phyloP scores from a whole-genome alignment of 2,797 vertebrate species.

The Crocodylus rhombifer region DNA sequence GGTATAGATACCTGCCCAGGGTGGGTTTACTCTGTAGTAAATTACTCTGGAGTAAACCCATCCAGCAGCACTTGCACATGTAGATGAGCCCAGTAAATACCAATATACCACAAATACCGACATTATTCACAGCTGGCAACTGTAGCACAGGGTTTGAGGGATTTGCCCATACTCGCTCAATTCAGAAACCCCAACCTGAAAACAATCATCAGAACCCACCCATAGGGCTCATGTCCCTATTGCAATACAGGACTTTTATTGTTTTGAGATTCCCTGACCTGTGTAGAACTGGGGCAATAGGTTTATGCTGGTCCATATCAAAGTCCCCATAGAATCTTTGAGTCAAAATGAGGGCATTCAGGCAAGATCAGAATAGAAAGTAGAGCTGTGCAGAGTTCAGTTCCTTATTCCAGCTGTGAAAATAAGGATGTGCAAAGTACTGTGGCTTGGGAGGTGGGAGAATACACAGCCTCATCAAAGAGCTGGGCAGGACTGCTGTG shows the following conservation, averaged over 20 bases:
- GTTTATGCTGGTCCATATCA: not conserved
- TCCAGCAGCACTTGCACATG: not conserved
- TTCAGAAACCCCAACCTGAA: not conserved
- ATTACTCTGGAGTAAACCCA: rapidly evolving
- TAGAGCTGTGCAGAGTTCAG: too few relatives aligned
- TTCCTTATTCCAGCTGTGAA: too few relatives aligned
- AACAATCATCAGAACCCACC: not conserved
- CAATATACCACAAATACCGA: not conserved
- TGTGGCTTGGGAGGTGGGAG: too few relatives aligned
- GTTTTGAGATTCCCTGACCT: not conserved
- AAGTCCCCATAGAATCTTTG: not conserved
- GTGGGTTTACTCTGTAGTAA: too few relatives aligned
- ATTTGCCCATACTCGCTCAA: not conserved
- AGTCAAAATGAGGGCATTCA: not conserved
- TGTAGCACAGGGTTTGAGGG: not conserved
- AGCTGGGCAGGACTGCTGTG: too few relatives aligned
- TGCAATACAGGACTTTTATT: not conserved
- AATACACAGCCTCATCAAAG: too few relatives aligned
- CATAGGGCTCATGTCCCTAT: too few relatives aligned
- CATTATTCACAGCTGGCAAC: not conserved
- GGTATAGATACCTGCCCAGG: too few relatives aligned
- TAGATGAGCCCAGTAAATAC: not conserved
- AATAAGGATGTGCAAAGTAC: too few relatives aligned
- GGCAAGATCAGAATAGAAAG: not conserved
- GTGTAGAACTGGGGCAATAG: not conserved